Percentiles rank a stretch among this genome's conserved stretches.
Evolutionary conservation across 1,140 invertebrate species (phyloP).

Genomic region (Eciton burchellii): DNA sequence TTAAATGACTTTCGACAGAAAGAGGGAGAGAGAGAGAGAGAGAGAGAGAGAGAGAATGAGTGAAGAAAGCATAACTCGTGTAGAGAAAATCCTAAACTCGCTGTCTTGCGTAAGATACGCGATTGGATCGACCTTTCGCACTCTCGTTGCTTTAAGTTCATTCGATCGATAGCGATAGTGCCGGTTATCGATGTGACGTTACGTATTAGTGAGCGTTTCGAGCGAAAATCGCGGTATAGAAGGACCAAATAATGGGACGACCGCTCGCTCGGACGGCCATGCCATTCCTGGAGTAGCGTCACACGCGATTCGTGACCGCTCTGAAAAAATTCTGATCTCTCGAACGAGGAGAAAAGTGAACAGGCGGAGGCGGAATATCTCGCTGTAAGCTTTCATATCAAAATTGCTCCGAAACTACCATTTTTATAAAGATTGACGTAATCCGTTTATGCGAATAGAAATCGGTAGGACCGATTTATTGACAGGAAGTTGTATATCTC

Average conservation of each 20-base stretch:
- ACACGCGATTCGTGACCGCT: conserved; percentile 33
- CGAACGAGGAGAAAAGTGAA: conserved; percentile 6
- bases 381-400: conserved; percentile 51
- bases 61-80: conserved; percentile 12
- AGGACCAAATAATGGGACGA: conserved; percentile 47
- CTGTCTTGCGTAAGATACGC: conserved; percentile 63
- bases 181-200: conserved; percentile 31
- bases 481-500: background rate
- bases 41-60: background rate
- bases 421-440: conserved; percentile 49
- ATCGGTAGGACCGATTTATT: conserved; percentile 2
- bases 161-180: conserved; percentile 52
- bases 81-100: conserved; percentile 56
- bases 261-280: conserved; percentile 58
- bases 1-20: conserved; percentile 62
- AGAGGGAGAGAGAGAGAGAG: background rate
- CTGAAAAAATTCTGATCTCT: conserved; percentile 56
- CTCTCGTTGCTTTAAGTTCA: conserved; percentile 58
- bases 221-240: conserved; percentile 46
- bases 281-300: conserved; percentile 67
- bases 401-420: conserved; percentile 36
- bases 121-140: conserved; percentile 55
- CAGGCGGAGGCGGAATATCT: background rate
- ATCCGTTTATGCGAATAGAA: conserved; percentile 38
- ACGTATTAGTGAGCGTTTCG: conserved; percentile 44